phyloP scores from a whole-genome alignment of 2,888 invertebrate genomes.

The Agriotes lineatus region DNA sequence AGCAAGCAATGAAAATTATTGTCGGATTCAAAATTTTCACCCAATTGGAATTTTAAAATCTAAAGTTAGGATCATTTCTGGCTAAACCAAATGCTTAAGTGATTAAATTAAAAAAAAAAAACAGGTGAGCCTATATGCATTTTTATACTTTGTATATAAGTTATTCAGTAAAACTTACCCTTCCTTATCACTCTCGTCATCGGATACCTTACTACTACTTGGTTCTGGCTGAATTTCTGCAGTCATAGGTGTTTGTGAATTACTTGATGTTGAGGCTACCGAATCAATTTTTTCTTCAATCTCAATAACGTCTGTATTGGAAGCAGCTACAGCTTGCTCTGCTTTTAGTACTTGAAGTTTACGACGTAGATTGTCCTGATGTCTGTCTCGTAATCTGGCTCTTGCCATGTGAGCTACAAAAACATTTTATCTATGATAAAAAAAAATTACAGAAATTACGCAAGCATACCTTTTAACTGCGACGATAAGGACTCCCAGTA shows the following conservation, averaged over 20 bases:
- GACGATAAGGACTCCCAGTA: conserved; percentile 98
- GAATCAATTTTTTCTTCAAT: conserved; percentile 60
- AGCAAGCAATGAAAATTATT: no score
- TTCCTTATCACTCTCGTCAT: conserved; percentile 62
- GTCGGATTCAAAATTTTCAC: no score
- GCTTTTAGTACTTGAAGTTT: conserved; percentile 92
- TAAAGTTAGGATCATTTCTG: no score
- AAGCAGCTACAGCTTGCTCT: conserved; percentile 76
- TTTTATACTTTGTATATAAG: conserved; percentile 37
- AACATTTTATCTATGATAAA: background rate
- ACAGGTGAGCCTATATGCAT: no score
- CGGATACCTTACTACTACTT: conserved; percentile 48
- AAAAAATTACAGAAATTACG: background rate
- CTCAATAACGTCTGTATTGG: conserved; percentile 46
- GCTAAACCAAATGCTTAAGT: no score
- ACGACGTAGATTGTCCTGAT: conserved; percentile 88
- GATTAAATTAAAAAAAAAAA: no score
- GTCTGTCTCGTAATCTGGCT: conserved; percentile 90
- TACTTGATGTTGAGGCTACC: background rate
- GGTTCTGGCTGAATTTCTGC: conserved; percentile 57
- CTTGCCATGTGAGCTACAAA: conserved; percentile 89
- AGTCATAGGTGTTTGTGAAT: conserved; percentile 36
- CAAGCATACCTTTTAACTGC: conserved; percentile 82
- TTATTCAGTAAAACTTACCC: conserved; percentile 71
- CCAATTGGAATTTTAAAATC: no score